These are phyloP conservation scores for Prostheceraeus crozeri DNA, from an alignment of 2,888 invertebrate species.

Conservation along the genomic window DNA sequence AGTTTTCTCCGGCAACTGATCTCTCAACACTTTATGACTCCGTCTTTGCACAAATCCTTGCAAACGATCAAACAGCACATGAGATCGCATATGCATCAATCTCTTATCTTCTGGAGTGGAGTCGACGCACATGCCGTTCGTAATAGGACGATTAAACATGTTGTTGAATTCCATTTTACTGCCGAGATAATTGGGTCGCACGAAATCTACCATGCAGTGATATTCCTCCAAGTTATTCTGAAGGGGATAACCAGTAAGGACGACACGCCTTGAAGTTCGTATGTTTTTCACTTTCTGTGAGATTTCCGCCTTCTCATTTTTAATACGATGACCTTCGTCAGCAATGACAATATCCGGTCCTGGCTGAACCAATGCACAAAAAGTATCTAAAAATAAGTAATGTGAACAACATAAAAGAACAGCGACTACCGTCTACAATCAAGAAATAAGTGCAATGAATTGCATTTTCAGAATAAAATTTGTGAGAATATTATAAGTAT, in stretches of 20 bases:
- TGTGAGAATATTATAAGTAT: too few species aligned
- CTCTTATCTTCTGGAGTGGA: slow-evolving; percentile 86
- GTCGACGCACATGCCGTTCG: slow-evolving; percentile 94
- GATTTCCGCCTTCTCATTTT: slow-evolving; percentile 91
- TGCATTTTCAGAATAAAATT: too few species aligned
- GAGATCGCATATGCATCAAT: slow-evolving; percentile 86
- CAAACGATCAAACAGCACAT: slow-evolving; percentile 83
- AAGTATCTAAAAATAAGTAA: slow-evolving; percentile 3
- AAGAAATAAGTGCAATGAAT: too few species aligned
- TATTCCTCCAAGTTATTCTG: slow-evolving; percentile 84
- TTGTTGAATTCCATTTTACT: slow-evolving; percentile 92
- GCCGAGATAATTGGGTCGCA: slow-evolving; percentile 90
- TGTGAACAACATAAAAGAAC: slow-evolving; percentile 22
- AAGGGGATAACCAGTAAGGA: slow-evolving; percentile 91
- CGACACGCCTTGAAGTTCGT: slow-evolving; percentile 77
- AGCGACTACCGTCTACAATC: too few species aligned
- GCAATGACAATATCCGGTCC: slow-evolving; percentile 48
- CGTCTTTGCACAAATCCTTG: slow-evolving; percentile 72
- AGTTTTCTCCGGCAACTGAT: slow-evolving; percentile 83
- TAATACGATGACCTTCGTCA: slow-evolving; percentile 75
- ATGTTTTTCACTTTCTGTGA: slow-evolving; percentile 88
- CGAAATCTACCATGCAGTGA: slow-evolving; percentile 99
- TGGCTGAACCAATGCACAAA: neutral
- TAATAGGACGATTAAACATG: slow-evolving; percentile 96
- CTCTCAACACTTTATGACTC: slow-evolving; percentile 69